Base-by-base conservation (phyloP, 2,888 invertebrate species). In the Netelia virgata region DNA sequence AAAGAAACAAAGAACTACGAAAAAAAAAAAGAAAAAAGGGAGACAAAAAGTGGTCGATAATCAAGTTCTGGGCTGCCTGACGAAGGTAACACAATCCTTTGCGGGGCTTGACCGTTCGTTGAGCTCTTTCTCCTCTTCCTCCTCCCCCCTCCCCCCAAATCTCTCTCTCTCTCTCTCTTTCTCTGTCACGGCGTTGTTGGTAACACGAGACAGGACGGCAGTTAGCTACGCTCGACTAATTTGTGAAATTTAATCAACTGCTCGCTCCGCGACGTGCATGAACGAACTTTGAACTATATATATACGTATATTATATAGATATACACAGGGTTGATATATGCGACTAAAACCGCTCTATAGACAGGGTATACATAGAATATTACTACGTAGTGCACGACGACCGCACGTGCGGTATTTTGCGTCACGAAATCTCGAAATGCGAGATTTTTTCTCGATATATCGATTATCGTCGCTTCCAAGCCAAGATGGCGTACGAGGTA, bases 191-290 rank as follows among this genome's bases (percentile, higher is more conserved):
- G 72, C 61, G 23, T 69, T 78, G 61, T 61, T 80, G 83, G 88
- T 88, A 88, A 90, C 85, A 87, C 86, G 89, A 90, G 87, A 89
- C 88, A 82, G 86, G 86, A 83, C 83, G 72, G 86, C 87, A 86
- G 90, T 89, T 89, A 90, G 88, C 88, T 84, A 75, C 88, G 88
- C 89, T 89, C 88, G 90, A 90, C 90, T 91, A 89, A 90, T 91
- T 91, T 90, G 87, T 91, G 91, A 91, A 91, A 91, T 91, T 91
- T 88, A 91, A 91, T 91, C 91, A 90, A 91, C 89, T 90, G 89
- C 89, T 87, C 78, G 82, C 50, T 74, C 69, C 69, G 23, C 66
- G 50, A 64, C 50, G 74, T 50, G 76, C 76, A 57, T 76, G 57
- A 68, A 41, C 66, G 66, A 55, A 68, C 66, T 75, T 69, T 36